Evolutionary conservation across 2,113 vertebrate genomes (phyloP), one percentile per base, ranked within the genome.

Genomic region (Gymnarchus niloticus): DNA sequence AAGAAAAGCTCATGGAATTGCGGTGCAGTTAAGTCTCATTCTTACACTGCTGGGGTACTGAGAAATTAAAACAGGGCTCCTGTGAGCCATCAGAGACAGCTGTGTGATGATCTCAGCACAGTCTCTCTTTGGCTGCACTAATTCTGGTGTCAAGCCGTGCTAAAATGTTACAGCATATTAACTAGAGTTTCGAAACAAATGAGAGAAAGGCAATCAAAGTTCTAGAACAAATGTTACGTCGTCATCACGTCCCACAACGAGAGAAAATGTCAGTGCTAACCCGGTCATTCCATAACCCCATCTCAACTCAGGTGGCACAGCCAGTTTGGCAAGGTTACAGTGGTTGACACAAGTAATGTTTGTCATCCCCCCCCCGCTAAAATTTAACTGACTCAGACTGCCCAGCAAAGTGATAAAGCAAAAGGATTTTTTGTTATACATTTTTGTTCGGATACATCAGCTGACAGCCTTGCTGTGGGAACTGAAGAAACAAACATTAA

Each of bases 401-500:
- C 96, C 96, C 10, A 61, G 89, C 94, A 96, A 95, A 95, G 94
- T 95, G 96, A 96, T 94, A 95, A 97, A 96, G 95, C 96, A 96
- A 95, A 93, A 94, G 94, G 91, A 91, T 91, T 88, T 93, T 93
- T 95, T 84, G 48, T 23, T 33, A 87, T 76, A 37, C 69, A 51
- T 1, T 77, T 81, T 93, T 91, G 91, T 93, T 93, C 94, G 93
- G 94, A 94, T 96, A 95, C 94, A 96, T 97, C 94, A 95, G 95
- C 59, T 95, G 93, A 96, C 46, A 23, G 84, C 56, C 52, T 78
- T 78, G 84, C 84, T 78, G 84, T 57, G 73, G 86, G 87, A 57
- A 57, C 51, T 95, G 96, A 98, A 98, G 96, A 98, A 97, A 98
- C 97, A 98, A 95, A 99, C 97, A 98, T 97, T 95, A 98, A 98